Conservation (phyloP, 1,140 invertebrate species). For the Drosophila equinoxialis region DNA sequence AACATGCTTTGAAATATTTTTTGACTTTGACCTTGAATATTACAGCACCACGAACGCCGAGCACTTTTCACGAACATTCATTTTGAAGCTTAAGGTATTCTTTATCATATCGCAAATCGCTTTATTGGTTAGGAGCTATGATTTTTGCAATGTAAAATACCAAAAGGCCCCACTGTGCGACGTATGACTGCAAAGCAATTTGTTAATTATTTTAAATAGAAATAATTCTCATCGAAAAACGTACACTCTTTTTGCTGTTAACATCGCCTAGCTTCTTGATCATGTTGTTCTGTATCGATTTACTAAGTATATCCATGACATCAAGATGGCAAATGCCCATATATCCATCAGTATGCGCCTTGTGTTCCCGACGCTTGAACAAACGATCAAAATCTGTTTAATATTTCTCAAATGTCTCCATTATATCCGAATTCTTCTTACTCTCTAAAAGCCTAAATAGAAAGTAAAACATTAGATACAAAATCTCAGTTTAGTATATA, state of each 20-base stretch:
- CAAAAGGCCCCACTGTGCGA: no score
- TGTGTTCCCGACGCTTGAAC: constrained; percentile 46
- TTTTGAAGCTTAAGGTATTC: no score
- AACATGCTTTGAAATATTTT: no score
- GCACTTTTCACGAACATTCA: no score
- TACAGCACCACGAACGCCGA: no score
- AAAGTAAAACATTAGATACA: constrained; percentile 14
- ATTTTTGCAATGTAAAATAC: no score
- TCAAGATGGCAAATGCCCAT: constrained; percentile 54
- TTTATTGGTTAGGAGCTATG: no score
- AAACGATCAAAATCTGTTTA: constrained; percentile 45
- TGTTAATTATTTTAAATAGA: not conserved
- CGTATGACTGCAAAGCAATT: constrained; percentile 15
- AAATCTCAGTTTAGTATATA: not conserved
- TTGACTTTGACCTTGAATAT: no score
- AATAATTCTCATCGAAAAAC: not conserved
- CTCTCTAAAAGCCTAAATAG: constrained; percentile 51
- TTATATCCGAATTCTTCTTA: constrained; percentile 46
- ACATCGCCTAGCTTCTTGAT: constrained; percentile 41
- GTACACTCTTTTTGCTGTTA: constrained; percentile 48
- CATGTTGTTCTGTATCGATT: constrained; percentile 54
- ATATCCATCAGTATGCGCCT: constrained; percentile 44
- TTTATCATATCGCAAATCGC: no score
- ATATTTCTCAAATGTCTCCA: constrained; percentile 63
- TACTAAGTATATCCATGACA: constrained; percentile 54